phyloP scores from a whole-genome alignment of 2,888 invertebrate genomes.

The Mycalesis mineus region DNA sequence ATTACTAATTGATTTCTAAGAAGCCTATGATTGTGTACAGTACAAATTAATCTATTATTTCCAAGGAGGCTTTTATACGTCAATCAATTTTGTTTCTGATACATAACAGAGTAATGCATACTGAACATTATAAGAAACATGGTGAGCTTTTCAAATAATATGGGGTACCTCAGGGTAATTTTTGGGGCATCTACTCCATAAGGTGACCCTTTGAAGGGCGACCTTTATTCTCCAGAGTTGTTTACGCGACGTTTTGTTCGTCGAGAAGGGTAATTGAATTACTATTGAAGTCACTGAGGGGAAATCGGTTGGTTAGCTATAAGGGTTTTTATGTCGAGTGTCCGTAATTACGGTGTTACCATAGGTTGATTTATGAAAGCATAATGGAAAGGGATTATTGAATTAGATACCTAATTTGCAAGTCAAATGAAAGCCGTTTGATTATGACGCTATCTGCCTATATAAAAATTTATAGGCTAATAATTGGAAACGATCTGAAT shows the following conservation, averaged over 20 bases:
- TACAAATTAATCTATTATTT: conserved; percentile 13
- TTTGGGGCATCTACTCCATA: conserved; percentile 45
- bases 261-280: conserved; percentile 52
- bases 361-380: conserved; percentile 23
- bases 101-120: conserved; percentile 36
- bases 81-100: background rate
- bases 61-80: conserved; percentile 31
- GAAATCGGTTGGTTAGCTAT: conserved; percentile 36
- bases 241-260: conserved; percentile 48
- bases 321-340: conserved; percentile 21
- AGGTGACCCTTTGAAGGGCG: conserved; percentile 62
- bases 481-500: background rate
- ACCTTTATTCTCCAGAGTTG: conserved; percentile 49
- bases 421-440: conserved; percentile 19
- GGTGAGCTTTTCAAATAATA: conserved; percentile 20
- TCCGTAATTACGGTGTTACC: conserved; percentile 27
- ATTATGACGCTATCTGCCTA: background rate
- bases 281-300: conserved; percentile 47
- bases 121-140: conserved; percentile 15
- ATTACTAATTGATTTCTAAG: conserved; percentile 32
- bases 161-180: conserved; percentile 46
- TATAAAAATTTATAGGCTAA: conserved; percentile 5
- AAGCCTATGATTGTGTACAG: conserved; percentile 33
- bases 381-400: conserved; percentile 25
- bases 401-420: conserved; percentile 29